Percentiles rank a stretch among this genome's conserved stretches.
These are phyloP conservation scores for Pygocentrus nattereri DNA, from an alignment of 2,797 vertebrate species.

Conservation along the genomic window DNA sequence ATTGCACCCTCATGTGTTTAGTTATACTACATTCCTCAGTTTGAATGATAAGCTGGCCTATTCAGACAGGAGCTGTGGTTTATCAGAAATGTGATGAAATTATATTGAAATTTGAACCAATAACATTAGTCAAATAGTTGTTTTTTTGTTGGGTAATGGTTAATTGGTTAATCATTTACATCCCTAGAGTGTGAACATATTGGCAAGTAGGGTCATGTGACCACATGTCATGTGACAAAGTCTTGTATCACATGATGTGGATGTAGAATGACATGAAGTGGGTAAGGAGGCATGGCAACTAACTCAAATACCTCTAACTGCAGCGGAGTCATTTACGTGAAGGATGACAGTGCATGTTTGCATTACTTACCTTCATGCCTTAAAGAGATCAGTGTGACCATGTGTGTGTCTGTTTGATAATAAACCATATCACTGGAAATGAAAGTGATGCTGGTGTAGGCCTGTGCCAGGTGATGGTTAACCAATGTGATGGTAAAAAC, in stretches of 20 bases:
- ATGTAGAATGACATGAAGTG: conserved; percentile 30
- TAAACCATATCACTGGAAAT: neutral
- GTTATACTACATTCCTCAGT: too few species aligned
- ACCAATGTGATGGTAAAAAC: too few species aligned
- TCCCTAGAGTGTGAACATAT: neutral
- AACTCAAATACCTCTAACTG: conserved; percentile 22
- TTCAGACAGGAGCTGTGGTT: too few species aligned
- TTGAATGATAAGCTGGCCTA: too few species aligned
- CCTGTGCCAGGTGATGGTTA: too few species aligned
- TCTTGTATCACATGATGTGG: conserved; percentile 15
- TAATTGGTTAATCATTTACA: neutral
- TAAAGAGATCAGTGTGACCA: conserved; percentile 21
- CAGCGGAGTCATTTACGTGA: conserved; percentile 27
- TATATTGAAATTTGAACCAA: too few species aligned
- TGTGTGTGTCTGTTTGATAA: conserved; percentile 14
- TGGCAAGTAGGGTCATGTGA: conserved; percentile 37
- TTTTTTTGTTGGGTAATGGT: neutral
- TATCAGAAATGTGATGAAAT: too few species aligned
- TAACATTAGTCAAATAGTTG: neutral
- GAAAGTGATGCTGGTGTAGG: neutral
- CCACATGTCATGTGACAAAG: conserved; percentile 14
- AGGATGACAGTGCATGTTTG: conserved; percentile 47
- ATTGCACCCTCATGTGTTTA: too few species aligned
- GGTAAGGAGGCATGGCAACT: conserved; percentile 47
- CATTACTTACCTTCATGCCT: conserved; percentile 14